phyloP scores from a whole-genome alignment of 2,888 invertebrate genomes.

The Petrolisthes cinctipes region DNA sequence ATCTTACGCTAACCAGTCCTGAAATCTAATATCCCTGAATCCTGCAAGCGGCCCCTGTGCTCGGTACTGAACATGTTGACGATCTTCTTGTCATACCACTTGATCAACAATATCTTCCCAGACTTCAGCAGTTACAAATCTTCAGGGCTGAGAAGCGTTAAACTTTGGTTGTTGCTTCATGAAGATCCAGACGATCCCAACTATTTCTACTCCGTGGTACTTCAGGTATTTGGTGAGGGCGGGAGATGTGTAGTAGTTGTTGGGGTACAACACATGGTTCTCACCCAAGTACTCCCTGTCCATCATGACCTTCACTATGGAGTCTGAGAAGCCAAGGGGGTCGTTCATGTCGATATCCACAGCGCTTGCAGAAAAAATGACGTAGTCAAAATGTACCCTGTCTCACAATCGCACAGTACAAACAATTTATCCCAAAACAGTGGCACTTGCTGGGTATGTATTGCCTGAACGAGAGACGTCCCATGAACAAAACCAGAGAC shows the following conservation, averaged over 20 bases:
- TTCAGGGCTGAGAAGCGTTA: not conserved
- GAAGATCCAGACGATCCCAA: not conserved
- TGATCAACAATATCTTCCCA: too few species aligned
- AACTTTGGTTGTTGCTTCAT: not conserved
- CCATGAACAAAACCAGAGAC: too few species aligned
- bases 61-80: constrained; percentile 9
- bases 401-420: too few species aligned
- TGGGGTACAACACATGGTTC: not conserved
- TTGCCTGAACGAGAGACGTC: too few species aligned
- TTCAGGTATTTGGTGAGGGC: constrained; percentile 13
- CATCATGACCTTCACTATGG: constrained; percentile 1
- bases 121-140: not conserved
- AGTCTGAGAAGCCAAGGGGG: not conserved
- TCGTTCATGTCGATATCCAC: not conserved
- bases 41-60: not conserved
- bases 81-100: too few species aligned
- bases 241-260: constrained; percentile 6
- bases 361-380: too few species aligned
- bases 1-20: not conserved
- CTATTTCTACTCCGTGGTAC: not conserved
- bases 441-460: too few species aligned
- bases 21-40: constrained; percentile 4
- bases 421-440: too few species aligned
- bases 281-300: constrained; percentile 13
- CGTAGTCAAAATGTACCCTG: too few species aligned